Evolutionary conservation across 2,113 vertebrate genomes (phyloP), one percentile per base, ranked within the genome.

Genomic region (Pelvicachromis taeniatus): DNA sequence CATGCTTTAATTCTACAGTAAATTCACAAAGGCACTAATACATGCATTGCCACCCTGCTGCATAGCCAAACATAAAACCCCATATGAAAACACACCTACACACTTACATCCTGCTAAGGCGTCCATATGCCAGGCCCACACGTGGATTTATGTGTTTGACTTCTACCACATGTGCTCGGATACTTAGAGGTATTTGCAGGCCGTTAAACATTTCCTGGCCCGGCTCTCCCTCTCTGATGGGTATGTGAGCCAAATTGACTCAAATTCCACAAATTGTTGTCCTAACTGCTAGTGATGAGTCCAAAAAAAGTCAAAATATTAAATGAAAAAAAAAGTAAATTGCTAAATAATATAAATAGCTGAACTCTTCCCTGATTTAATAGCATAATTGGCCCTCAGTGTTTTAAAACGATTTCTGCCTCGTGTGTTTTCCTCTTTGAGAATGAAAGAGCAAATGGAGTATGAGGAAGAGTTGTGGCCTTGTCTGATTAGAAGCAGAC

Each of bases 181-280:
- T 84, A 87, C 85, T 89, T 89, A 68, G 63, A 87, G 82, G 88
- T 85, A 89, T 92, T 89, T 31, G 54, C 87, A 86, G 90, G 85
- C 91, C 31, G 52, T 93, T 92, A 88, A 95, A 94, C 84, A 91
- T 93, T 93, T 92, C 91, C 91, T 79, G 56, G 70, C 61, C 70
- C 77, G 52, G 23, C 42, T 50, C 85, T 56, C 42, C 45, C 40
- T 61, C 53, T 78, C 89, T 78, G 83, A 29, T 16, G 70, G 55
- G 80, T 92, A 94, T 90, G 89, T 90, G 45, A 81, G 63, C 52
- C 87, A 55, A 81, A 70, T 79, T 91, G 31, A 73, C 73, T 61
- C 11, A 31, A 89, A 93, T 94, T 92, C 93, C 92, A 68, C 80
- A 90, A 84, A 92, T 91, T 87, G 79, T 83, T 88, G 78, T 87